Evolutionary conservation across 2,888 invertebrate genomes (phyloP), one percentile per base, ranked within the genome.

Genomic region (Meteorus cinctellus): DNA sequence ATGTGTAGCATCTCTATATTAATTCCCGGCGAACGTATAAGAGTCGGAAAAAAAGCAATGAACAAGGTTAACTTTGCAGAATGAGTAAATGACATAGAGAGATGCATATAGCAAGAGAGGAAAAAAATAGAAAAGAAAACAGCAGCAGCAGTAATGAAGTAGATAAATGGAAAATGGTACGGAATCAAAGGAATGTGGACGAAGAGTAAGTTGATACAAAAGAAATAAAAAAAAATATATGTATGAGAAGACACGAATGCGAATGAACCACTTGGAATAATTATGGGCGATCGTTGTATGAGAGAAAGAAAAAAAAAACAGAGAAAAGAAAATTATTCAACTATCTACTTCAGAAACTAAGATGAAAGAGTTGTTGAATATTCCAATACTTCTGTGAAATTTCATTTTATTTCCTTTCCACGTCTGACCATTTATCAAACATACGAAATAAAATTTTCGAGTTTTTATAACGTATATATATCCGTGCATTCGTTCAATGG

Each of bases 91-190:
- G 48, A 48, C 48, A 48, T 4, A 48, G 48, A 16, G n/a, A 16
- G 16, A 48, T n/a, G 14, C 10, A 45, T 14, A 14, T 8, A 45
- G 3, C 12, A n/a, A 48, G n/a, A 16, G 19, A 55, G 10, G 1
- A 2, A 19, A 8, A 55, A 19, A 24, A 6, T 24, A 24, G 19
- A 55, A 51, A 5, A 51, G n/a, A 19, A 19, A 55, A 55, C 19
- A 19, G 19, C 5, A 55, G 1, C 5, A 55, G 19, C 24, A 6
- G 73, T 41, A 70, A 74, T 72, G 69, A 75, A 77, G 73, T 77
- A 78, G 78, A 79, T 79, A 75, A 76, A 79, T 79, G 79, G 63
- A 77, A 34, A 79, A 77, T 79, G 75, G 63, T 55, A 24, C 24
- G 19, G n/a, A 55, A 24, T 55, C 55, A 19, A 55, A 55, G 5